Evolutionary conservation across 2,797 vertebrate species (phyloP), one percentile per base, ranked within the genome.

Genomic region (Sebastolobus altivelis): DNA sequence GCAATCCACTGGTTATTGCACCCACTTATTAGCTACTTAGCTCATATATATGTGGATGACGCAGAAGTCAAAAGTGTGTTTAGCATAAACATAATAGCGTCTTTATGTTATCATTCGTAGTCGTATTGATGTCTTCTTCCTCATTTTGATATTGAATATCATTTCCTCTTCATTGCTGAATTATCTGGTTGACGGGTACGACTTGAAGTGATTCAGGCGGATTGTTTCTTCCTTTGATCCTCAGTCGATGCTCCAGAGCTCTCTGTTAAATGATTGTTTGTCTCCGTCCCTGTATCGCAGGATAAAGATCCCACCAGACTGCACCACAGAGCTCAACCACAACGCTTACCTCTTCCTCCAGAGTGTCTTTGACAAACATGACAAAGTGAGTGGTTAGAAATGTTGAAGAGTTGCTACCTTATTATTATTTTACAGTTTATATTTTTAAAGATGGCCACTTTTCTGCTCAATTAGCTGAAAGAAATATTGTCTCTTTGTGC

Each of bases 261-360:
- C 11, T 65, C 12, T 33, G 18, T n/a, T 54, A n/a, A 58, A n/a
- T 16, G 67, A 38, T 72, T 22, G 10, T 66, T 49, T 69, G 55
- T 87, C 1, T 67, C 16, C 3, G 3, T 75, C 61, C 59, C 11
- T 87, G 84, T 77, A 1, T 70, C 35, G 74, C 94, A 99, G 98
- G 86, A 82, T 99, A 80, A 99, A 97, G 95, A 96, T 99, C 84
- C 97, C 97, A 73, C 89, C 94, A 11, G 98, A 98, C 93, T 99
- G 98, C 90, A 99, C 98, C 81, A 99, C 98, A 33, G 98, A 99
- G 93, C 95, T 99, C 71, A 99, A 99, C 93, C 98, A 99, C 95
- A 98, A 99, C 46, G 97, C 98, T 1, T 99, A 99, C 94, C 96
- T 99, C 87, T 99, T 99, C 91, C 97, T 99, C 52, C 98, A 99